Base-by-base conservation (phyloP, 2,113 vertebrate species). In the Campylorhamphus procurvoides region DNA sequence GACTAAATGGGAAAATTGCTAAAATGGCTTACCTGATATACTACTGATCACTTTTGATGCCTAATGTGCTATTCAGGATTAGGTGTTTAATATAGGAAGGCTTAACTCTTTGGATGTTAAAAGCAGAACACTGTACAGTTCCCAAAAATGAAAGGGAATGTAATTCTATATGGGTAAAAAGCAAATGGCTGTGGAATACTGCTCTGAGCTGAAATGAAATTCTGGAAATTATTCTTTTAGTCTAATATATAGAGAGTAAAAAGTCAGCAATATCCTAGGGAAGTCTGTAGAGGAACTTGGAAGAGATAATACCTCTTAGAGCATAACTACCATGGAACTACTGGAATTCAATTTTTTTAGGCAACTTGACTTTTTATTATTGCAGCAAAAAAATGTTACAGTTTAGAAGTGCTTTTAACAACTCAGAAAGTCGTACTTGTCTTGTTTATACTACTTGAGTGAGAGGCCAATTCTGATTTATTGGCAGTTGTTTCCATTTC, bases 141-240 rank as follows among this genome's bases (percentile, higher is more conserved):
- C 7, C 44, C n/a, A 39, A 4, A 71, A 94, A 78, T 63, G 33
- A 79, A 92, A 66, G 8, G 8, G 24, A 64, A 5, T 68, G 42
- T 84, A 55, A 90, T 92, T 90, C 86, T 81, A 84, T 75, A 60
- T 66, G 9, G 22, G 6, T 86, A 74, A 66, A 78, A 88, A 72
- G 33, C 76, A 74, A 49, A 24, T 78, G 68, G 60, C 62, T 71
- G 33, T 50, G 22, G 60, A 80, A 50, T 90, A 62, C 31, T 83
- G 44, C 46, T 89, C 39, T 59, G 76, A 81, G 56, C 29, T 63
- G 50, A 83, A 77, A 86, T 31, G 18, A 86, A 49, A 25, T 92
- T 92, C 79, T 88, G 67, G 39, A 94, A 85, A 63, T 77, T 29
- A 81, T 84, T 27, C 47, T 93, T 86, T 81, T 78, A 77, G 39